These are phyloP conservation scores for Tauraco hartlaubi DNA, from an alignment of 2,797 vertebrate genomes.

Conservation along the genomic window DNA sequence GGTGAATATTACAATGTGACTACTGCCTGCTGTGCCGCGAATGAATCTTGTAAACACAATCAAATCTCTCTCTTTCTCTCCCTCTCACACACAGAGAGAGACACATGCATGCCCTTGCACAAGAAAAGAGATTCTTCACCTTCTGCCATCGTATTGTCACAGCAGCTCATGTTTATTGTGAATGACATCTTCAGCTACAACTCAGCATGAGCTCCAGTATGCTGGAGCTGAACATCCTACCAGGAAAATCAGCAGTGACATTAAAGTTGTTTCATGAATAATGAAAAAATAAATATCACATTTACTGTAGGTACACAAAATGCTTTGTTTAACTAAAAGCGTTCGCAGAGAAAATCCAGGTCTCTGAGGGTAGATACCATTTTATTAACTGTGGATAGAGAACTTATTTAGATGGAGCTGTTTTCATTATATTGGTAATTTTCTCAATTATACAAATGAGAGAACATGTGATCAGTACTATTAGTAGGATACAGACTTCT, in stretches of 20 bases:
- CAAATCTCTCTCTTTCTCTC: conserved; percentile 64
- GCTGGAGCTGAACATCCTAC: conserved; percentile 45
- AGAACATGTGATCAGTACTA: not conserved
- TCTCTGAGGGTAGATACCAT: not conserved
- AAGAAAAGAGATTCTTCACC: conserved; percentile 71
- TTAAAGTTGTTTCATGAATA: conserved; percentile 70
- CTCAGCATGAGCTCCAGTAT: conserved; percentile 44
- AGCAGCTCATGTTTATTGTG: conserved; percentile 70
- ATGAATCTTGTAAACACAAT: conserved; percentile 90
- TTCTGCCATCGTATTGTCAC: conserved; percentile 70
- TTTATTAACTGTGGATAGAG: conserved; percentile 35
- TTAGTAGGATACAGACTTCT: not conserved
- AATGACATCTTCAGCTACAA: conserved; percentile 75
- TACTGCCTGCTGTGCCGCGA: conserved; percentile 89
- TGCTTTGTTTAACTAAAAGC: conserved; percentile 66
- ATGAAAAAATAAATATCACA: conserved; percentile 68
- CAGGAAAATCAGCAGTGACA: conserved; percentile 48
- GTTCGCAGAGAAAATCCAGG: conserved; percentile 33
- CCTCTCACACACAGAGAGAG: not conserved
- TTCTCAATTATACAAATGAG: conserved; percentile 46
- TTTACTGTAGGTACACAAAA: conserved; percentile 47
- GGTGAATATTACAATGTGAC: conserved; percentile 85
- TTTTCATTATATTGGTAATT: conserved; percentile 40
- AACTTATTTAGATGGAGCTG: not conserved
- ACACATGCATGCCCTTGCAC: conserved; percentile 18